These are phyloP conservation scores for Orientallactaga sibirica DNA, from an alignment of 2,797 vertebrate genomes.

Conservation along the genomic window DNA sequence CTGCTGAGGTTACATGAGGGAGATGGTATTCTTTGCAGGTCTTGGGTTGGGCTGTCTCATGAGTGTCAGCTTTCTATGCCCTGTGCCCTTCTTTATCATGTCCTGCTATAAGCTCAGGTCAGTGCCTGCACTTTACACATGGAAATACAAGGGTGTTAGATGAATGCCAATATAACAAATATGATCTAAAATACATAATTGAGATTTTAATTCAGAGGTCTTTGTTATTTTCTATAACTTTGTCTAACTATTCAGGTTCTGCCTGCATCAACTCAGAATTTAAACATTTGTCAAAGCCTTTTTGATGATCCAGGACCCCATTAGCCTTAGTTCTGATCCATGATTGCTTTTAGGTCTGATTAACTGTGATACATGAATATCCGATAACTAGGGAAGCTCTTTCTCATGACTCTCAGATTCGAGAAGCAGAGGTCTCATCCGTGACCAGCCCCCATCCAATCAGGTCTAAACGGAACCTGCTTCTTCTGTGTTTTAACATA, in stretches of 20 bases:
- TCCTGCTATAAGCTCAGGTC: neutral
- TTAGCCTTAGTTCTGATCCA: neutral
- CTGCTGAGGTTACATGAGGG: slow-evolving; percentile 28
- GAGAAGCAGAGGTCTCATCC: neutral
- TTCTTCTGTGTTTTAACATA: neutral
- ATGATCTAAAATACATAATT: neutral
- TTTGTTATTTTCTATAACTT: neutral
- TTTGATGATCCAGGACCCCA: neutral
- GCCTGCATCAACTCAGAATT: neutral
- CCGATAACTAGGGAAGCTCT: neutral
- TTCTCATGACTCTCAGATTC: neutral
- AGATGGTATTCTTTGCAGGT: slow-evolving; percentile 25
- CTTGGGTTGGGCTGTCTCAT: neutral
- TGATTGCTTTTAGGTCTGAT: neutral
- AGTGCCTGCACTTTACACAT: neutral
- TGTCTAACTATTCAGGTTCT: neutral
- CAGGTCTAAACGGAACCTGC: neutral
- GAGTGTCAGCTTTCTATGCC: neutral
- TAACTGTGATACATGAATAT: neutral
- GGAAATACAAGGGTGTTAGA: neutral
- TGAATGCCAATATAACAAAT: neutral
- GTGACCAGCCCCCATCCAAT: neutral
- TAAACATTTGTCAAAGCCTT: neutral
- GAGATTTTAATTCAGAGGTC: neutral
- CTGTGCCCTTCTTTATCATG: neutral